phyloP scores from a whole-genome alignment of 1,140 invertebrate genomes.

The Xylocopa sonorina region DNA sequence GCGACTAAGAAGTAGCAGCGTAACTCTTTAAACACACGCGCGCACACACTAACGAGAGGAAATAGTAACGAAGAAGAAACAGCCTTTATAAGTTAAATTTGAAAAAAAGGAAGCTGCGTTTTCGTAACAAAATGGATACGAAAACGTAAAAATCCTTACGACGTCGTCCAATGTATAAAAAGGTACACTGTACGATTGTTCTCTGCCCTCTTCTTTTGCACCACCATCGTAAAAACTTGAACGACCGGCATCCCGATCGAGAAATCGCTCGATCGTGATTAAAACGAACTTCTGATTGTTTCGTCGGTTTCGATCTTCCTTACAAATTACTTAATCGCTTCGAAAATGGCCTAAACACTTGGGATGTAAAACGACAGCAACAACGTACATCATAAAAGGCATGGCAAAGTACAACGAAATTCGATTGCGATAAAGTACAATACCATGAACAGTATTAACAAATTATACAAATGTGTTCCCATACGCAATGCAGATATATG shows the following conservation, averaged over 20 bases:
- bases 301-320: constrained; percentile 31
- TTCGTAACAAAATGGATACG: constrained; percentile 49
- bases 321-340: constrained; percentile 41
- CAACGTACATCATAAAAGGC: constrained; percentile 61
- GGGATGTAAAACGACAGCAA: constrained; percentile 66
- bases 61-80: no score
- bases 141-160: constrained; percentile 32
- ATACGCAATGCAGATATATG: constrained; percentile 56
- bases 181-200: constrained; percentile 47
- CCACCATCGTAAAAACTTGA: not conserved
- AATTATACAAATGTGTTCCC: constrained; percentile 46
- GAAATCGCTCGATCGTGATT: constrained; percentile 77
- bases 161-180: constrained; percentile 61
- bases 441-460: constrained; percentile 69
- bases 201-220: constrained; percentile 57
- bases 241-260: constrained; percentile 61
- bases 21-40: no score
- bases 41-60: no score
- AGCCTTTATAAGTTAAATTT: no score
- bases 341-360: constrained; percentile 75
- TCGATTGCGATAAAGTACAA: constrained; percentile 72
- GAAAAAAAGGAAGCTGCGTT: not conserved
- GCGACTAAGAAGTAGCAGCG: not conserved
- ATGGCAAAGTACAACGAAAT: constrained; percentile 72
- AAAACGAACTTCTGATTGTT: not conserved